Evolutionary conservation across 2,113 vertebrate genomes (phyloP).

Genomic region (Semnopithecus entellus): DNA sequence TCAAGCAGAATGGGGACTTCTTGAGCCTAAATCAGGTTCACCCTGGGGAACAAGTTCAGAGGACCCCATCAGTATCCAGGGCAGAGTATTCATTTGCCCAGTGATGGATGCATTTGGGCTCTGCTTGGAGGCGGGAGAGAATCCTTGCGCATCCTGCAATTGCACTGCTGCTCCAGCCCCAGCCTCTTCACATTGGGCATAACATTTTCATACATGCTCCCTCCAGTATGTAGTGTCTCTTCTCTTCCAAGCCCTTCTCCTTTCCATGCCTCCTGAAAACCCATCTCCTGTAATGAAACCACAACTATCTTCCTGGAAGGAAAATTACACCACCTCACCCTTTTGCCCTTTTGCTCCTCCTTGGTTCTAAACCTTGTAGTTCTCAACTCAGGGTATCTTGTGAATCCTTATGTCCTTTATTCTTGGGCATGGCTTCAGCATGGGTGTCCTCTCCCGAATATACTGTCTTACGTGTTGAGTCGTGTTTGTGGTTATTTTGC

Average conservation of each 20-base stretch:
- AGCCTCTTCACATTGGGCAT: neutral
- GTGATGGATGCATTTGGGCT: fast-evolving
- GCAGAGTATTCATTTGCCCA: neutral
- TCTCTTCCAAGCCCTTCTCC: neutral
- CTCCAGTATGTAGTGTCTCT: neutral
- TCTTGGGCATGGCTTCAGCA: neutral
- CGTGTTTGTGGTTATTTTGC: neutral
- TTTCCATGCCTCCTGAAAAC: neutral
- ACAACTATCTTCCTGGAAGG: neutral
- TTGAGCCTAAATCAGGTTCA: neutral
- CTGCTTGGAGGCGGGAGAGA: too few species aligned
- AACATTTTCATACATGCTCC: too few species aligned
- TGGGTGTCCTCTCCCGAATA: too few species aligned
- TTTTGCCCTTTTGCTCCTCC: neutral
- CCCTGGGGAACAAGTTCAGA: neutral
- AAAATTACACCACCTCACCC: neutral
- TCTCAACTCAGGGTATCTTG: neutral
- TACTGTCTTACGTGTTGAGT: neutral
- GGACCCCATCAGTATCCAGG: neutral
- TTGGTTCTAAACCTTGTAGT: neutral
- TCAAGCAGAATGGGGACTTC: neutral
- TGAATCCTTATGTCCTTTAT: neutral
- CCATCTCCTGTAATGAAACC: neutral
- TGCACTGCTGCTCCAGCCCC: neutral
- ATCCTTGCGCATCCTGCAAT: neutral